Evolutionary conservation across 2,888 invertebrate species (phyloP).

Genomic region (Stenoptilia bipunctidactyla): DNA sequence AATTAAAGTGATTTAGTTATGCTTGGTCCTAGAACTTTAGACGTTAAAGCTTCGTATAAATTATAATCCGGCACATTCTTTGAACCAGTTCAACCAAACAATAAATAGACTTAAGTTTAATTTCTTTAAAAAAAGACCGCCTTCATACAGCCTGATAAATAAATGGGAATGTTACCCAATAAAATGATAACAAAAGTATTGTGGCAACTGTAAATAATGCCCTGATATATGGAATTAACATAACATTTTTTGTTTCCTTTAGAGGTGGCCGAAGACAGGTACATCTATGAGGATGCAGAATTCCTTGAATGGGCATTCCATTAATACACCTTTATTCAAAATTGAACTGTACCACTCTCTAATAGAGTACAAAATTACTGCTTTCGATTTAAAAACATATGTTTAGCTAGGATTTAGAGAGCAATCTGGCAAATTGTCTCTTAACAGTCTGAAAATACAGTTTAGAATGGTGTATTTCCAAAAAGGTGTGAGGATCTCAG

Average conservation of each 20-base stretch:
- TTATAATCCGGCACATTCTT: no score
- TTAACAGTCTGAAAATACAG: not conserved
- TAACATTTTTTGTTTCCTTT: slow-evolving; percentile 65
- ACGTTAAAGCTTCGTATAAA: no score
- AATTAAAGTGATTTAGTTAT: no score
- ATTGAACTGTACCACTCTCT: not conserved
- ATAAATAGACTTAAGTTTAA: no score
- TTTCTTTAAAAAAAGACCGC: no score
- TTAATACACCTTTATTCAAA: not conserved
- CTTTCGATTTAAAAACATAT: not conserved
- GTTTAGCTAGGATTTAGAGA: not conserved
- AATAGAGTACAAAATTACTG: not conserved
- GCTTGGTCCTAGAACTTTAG: no score
- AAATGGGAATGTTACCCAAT: slow-evolving; percentile 50
- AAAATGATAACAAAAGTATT: slow-evolving; percentile 66
- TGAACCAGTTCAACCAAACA: no score
- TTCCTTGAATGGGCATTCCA: slow-evolving; percentile 59
- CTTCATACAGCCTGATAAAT: slow-evolving; percentile 19
- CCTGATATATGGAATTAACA: slow-evolving; percentile 62
- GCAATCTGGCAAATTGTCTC: not conserved
- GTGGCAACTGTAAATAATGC: slow-evolving; percentile 62
- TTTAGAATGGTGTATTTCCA: slow-evolving; percentile 18
- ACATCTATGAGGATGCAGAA: slow-evolving; percentile 68
- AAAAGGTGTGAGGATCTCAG: slow-evolving; percentile 49
- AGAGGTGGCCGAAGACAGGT: slow-evolving; percentile 66